These are phyloP conservation scores for Sebastes iracundus DNA, from an alignment of 2,797 vertebrate species.

Conservation along the genomic window DNA sequence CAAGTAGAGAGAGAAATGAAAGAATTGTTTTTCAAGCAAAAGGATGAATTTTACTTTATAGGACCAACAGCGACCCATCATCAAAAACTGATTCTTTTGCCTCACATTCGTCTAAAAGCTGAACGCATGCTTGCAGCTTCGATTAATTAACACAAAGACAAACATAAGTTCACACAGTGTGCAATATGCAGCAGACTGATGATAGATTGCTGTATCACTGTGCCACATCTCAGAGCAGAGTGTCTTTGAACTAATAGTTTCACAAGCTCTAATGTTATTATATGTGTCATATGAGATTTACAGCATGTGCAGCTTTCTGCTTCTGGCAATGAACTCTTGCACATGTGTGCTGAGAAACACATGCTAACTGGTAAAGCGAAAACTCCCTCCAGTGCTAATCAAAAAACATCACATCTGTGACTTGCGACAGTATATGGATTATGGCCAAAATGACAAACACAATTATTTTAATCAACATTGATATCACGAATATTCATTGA, in stretches of 20 bases:
- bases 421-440: not conserved
- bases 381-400: not conserved
- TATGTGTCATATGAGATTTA: slow-evolving; percentile 47
- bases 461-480: too few relatives aligned
- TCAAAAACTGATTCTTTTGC: slow-evolving; percentile 3
- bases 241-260: slow-evolving; percentile 42
- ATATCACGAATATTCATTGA: too few relatives aligned
- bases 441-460: too few relatives aligned
- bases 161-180: slow-evolving; percentile 1
- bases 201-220: slow-evolving; percentile 27
- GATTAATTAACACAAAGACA: slow-evolving; percentile 27
- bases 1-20: not conserved
- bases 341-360: slow-evolving; percentile 16
- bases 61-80: not conserved
- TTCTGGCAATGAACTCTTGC: slow-evolving; percentile 21
- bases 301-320: slow-evolving; percentile 20
- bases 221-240: slow-evolving; percentile 28
- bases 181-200: not conserved
- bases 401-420: not conserved
- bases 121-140: slow-evolving; percentile 3
- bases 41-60: not conserved
- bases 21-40: not conserved
- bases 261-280: slow-evolving; percentile 39
- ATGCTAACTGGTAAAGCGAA: not conserved
- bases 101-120: slow-evolving; percentile 7